phyloP scores from a whole-genome alignment of 2,888 invertebrate genomes.

The Saturnia pavonia region DNA sequence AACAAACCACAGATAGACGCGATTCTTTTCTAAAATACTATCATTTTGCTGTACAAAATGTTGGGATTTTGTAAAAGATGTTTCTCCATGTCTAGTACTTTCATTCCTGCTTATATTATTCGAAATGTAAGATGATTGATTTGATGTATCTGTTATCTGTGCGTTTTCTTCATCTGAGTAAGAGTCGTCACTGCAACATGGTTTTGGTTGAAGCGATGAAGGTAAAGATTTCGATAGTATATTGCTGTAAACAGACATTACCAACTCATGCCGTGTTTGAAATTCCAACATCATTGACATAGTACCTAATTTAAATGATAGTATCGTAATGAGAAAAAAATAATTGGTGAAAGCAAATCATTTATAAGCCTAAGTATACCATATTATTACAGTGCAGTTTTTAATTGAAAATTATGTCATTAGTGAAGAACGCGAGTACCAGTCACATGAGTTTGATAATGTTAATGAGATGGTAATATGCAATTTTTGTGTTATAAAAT shows the following conservation, averaged over 20 bases:
- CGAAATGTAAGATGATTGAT: slow-evolving; percentile 2
- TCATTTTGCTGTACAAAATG: background rate
- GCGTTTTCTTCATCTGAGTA: slow-evolving; percentile 30
- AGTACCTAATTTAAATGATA: background rate
- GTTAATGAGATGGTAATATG: slow-evolving; percentile 23
- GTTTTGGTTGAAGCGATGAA: slow-evolving; percentile 56
- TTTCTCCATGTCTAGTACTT: background rate
- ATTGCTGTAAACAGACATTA: slow-evolving; percentile 66
- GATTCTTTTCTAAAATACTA: background rate
- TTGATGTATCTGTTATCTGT: slow-evolving; percentile 25
- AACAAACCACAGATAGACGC: background rate
- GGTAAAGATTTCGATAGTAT: slow-evolving; percentile 67
- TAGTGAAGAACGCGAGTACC: background rate
- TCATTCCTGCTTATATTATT: slow-evolving; percentile 12
- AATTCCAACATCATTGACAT: slow-evolving; percentile 19
- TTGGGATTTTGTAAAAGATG: slow-evolving; percentile 11
- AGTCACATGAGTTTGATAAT: background rate
- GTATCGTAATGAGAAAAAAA: background rate
- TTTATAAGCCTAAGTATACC: background rate
- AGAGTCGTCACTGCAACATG: slow-evolving; percentile 59
- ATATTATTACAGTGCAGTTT: background rate
- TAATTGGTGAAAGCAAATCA: background rate
- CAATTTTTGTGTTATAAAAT: slow-evolving; percentile 8
- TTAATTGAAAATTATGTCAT: background rate
- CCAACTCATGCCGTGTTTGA: slow-evolving; percentile 50